Evolutionary conservation across 2,888 invertebrate species (phyloP), one percentile per base, ranked within the genome.

Genomic region (Lapara coniferarum): DNA sequence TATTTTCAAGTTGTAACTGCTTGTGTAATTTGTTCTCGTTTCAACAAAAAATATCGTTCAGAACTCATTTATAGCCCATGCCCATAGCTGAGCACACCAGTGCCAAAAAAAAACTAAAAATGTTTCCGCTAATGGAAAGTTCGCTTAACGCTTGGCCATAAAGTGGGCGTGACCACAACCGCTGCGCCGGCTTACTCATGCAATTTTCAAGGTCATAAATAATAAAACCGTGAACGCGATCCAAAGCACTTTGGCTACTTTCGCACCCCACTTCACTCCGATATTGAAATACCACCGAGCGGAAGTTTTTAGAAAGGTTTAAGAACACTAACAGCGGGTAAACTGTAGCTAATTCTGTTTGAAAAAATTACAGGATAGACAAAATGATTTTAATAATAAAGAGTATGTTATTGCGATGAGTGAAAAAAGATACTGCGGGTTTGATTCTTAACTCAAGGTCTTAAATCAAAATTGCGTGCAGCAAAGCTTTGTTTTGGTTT

Each of bases 131-230:
- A 89, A 88, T 86, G 87, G 84, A 83, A 86, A 84, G 81, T 87
- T 87, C 88, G 87, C 87, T 89, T 89, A 89, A 88, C 86, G 88
- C 87, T 82, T 87, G 85, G 82, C 86, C 85, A 90, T 92, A 92
- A 92, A 93, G 87, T 86, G 89, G 90, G 90, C 88, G 91, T 88
- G 84, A 90, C 91, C 92, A 81, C 93, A 91, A 87, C 90, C 88
- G 88, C 90, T 87, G 89, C 87, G 86, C 88, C 84, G 87, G 90
- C 89, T 89, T 89, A 88, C 87, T 89, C 90, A 84, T 91, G 93
- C 92, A 92, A 93, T 93, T 93, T 93, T 92, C 92, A 93, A 90
- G 90, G 90, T 89, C 91, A 87, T 93, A 93, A 93, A 93, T 93
- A 93, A 93, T 92, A 90, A 88, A 91, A 88, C 86, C 87, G 86